Evolutionary conservation across 2,113 vertebrate species (phyloP), one percentile per base, ranked within the genome.

Genomic region (Cairina moschata): DNA sequence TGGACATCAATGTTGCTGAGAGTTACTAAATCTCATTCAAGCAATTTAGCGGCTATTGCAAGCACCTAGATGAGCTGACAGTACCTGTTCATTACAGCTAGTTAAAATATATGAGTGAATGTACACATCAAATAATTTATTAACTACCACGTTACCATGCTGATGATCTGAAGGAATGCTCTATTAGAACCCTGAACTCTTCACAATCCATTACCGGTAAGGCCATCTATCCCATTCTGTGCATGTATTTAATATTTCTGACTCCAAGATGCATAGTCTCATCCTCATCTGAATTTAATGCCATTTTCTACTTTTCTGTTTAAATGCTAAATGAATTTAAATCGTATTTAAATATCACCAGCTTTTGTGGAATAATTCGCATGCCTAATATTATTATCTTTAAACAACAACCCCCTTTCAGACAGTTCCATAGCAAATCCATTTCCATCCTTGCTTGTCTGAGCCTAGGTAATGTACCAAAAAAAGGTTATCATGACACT

Each of bases 311-410:
- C 80, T 96, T 83, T 79, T 67, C 88, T 93, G 60, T 97, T 94
- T 93, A 92, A 97, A 95, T 78, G 90, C 56, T 60, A 88, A 87
- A 72, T 50, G 77, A 86, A 93, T 97, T 93, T 94, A 96, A 97
- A 96, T 96, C 17, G 22, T 91, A 92, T 91, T 97, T 95, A 97
- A 97, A 96, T 91, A 96, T 63, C 93, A 92, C 31, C 74, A 69
- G 85, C 92, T 68, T 94, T 88, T 66, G 14, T 52, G 60, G 84
- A 58, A 72, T 81, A 96, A 96, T 93, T 95, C 86, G 87, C 79
- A 93, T 96, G 87, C 82, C 81, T 95, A 91, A 75, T 75, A 42
- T 92, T 85, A 54, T 65, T 83, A 87, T 80, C 62, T 74, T 92
- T 56, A 72, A 84, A 89, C 42, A 93, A 96, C 77, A 91, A 17